Percentiles rank a stretch among this genome's conserved stretches.
phyloP scores from a whole-genome alignment of 2,888 invertebrate genomes.

The Thecophora atra region DNA sequence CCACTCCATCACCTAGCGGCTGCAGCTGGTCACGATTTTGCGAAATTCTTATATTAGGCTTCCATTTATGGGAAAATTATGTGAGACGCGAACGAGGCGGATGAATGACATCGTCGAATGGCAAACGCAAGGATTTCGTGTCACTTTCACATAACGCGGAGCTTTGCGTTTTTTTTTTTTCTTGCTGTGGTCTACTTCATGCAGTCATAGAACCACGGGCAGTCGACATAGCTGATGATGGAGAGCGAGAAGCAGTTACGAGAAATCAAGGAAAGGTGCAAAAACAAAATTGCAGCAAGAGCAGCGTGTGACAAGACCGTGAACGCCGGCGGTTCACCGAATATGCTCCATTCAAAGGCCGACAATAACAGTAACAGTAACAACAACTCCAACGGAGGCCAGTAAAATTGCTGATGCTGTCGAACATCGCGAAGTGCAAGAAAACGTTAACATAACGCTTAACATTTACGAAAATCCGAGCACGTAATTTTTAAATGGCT shows the following conservation, averaged over 20 bases:
- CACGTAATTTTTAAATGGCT: conserved; percentile 62
- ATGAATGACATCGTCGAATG: background rate
- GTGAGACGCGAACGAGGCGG: conserved; percentile 46
- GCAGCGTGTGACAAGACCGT: background rate
- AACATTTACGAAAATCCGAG: conserved; percentile 54
- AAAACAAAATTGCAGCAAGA: background rate
- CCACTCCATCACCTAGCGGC: too few species aligned
- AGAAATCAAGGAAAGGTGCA: background rate
- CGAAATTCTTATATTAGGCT: conserved; percentile 60
- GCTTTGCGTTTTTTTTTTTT: background rate
- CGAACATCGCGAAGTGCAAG: conserved; percentile 23
- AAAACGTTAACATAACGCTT: conserved; percentile 23
- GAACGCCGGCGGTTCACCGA: conserved; percentile 43
- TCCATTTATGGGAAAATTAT: conserved; percentile 60
- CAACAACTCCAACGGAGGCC: background rate
- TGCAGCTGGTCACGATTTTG: conserved; percentile 56
- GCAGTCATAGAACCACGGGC: too few species aligned
- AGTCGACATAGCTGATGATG: too few species aligned
- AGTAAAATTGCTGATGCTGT: background rate
- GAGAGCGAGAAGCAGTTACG: background rate
- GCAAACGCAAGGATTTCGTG: conserved; percentile 32
- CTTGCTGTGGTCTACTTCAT: background rate
- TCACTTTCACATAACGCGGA: conserved; percentile 4
- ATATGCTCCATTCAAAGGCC: conserved; percentile 50
- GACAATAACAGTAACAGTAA: conserved; percentile 13